These are phyloP conservation scores for Antheraea pernyi DNA, from an alignment of 1,140 invertebrate species.

Conservation along the genomic window DNA sequence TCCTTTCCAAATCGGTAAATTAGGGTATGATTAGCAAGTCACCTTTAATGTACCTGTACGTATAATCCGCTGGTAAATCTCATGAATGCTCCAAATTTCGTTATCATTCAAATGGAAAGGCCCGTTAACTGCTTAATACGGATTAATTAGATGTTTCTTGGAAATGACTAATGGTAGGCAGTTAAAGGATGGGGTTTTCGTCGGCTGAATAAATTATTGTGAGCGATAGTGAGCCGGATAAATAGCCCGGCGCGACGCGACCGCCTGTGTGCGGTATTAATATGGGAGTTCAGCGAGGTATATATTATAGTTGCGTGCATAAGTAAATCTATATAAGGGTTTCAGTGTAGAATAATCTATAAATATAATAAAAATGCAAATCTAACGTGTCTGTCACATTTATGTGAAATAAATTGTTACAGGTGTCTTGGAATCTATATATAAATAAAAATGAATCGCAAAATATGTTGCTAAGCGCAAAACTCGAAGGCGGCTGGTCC, in stretches of 20 bases:
- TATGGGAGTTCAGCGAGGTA: slow-evolving; percentile 19
- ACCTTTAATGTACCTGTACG: slow-evolving; percentile 29
- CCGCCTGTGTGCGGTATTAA: slow-evolving; percentile 4
- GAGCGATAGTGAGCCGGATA: slow-evolving; percentile 19
- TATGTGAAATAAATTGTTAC: too few relatives aligned
- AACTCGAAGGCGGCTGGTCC: too few relatives aligned
- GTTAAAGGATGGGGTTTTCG: slow-evolving; percentile 20
- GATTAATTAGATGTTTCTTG: slow-evolving; percentile 16
- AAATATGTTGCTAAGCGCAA: too few relatives aligned
- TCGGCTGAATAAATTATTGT: slow-evolving; percentile 25
- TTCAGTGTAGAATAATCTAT: too few relatives aligned
- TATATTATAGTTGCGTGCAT: too few relatives aligned
- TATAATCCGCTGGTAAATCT: slow-evolving; percentile 11
- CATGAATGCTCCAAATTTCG: slow-evolving; percentile 22
- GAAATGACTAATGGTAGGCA: neutral
- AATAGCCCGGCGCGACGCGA: slow-evolving; percentile 21
- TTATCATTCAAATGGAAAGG: slow-evolving; percentile 36
- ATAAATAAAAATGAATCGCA: too few relatives aligned
- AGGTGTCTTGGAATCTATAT: too few relatives aligned
- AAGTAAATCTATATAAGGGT: neutral
- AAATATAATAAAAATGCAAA: too few relatives aligned
- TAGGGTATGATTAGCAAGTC: slow-evolving; percentile 37
- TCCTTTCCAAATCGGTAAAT: slow-evolving; percentile 24
- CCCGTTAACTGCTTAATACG: slow-evolving; percentile 19
- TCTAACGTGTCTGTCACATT: too few relatives aligned